Evolutionary conservation across 2,888 invertebrate genomes (phyloP).

Genomic region (Entomobrya proxima): DNA sequence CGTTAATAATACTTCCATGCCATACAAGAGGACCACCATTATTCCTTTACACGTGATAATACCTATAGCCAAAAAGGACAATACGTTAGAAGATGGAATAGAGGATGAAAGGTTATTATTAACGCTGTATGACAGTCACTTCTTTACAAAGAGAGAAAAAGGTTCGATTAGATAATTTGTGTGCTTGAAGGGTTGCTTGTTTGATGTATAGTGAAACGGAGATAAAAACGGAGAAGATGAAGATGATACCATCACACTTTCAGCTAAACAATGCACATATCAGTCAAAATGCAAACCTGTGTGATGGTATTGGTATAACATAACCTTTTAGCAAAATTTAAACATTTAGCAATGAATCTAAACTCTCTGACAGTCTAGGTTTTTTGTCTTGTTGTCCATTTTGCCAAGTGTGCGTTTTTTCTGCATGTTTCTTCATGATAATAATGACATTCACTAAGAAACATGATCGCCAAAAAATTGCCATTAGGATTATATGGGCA

Average conservation of each 20-base stretch:
- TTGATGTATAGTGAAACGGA: neutral
- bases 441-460: neutral
- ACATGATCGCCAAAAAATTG: neutral
- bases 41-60: constrained; percentile 7
- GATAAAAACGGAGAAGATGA: neutral
- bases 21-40: neutral
- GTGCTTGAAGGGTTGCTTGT: neutral
- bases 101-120: neutral
- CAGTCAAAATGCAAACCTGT: neutral
- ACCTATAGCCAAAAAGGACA: constrained; percentile 40
- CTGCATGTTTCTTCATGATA: neutral
- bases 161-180: constrained; percentile 3
- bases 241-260: neutral
- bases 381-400: too few species aligned
- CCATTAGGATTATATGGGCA: neutral
- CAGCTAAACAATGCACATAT: neutral
- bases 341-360: too few species aligned
- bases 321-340: too few species aligned
- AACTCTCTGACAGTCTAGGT: too few species aligned
- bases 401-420: constrained; percentile 5
- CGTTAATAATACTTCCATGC: neutral
- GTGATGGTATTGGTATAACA: too few species aligned
- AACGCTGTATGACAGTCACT: too few species aligned
- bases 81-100: neutral
- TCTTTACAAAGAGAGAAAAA: neutral